Conservation (phyloP, 1,140 invertebrate species). For the Neodiprion pinetum region DNA sequence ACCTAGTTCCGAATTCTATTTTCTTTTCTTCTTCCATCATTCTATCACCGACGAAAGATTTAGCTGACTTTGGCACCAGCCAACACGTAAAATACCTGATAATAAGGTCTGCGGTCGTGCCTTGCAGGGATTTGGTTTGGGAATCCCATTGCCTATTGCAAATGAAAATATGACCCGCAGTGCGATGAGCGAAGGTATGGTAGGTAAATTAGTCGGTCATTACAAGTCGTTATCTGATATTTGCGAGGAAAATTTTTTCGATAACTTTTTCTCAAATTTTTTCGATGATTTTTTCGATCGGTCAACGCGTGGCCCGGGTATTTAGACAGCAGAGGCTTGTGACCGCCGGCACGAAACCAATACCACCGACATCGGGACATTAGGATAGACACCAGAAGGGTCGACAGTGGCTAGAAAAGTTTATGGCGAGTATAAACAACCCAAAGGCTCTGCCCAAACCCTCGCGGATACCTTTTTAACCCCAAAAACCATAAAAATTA, state of each 20-base stretch:
- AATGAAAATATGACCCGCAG: neutral
- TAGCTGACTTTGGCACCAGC: no score
- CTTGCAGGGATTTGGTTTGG: no score
- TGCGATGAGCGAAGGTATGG: no score
- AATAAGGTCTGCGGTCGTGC: no score
- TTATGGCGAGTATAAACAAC: slow-evolving; percentile 41
- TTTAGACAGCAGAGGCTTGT: slow-evolving; percentile 17
- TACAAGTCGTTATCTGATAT: neutral
- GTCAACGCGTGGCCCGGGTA: slow-evolving; percentile 28
- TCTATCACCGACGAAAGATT: no score
- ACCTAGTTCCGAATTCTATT: no score
- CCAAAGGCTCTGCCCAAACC: slow-evolving; percentile 25
- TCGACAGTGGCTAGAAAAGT: slow-evolving; percentile 19
- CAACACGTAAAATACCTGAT: no score
- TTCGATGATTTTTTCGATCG: slow-evolving; percentile 22
- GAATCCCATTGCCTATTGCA: neutral
- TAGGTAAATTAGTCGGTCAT: neutral
- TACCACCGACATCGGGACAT: slow-evolving; percentile 1
- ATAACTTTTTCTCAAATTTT: slow-evolving; percentile 19
- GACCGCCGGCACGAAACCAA: slow-evolving; percentile 12
- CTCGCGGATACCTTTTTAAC: slow-evolving; percentile 35
- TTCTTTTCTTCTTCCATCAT: no score
- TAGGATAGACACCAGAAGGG: slow-evolving; percentile 6
- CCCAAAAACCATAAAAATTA: slow-evolving; percentile 45
- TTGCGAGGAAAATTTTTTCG: slow-evolving; percentile 9